Conservation (phyloP, 2,797 vertebrate species). For the Saxicola maurus region DNA sequence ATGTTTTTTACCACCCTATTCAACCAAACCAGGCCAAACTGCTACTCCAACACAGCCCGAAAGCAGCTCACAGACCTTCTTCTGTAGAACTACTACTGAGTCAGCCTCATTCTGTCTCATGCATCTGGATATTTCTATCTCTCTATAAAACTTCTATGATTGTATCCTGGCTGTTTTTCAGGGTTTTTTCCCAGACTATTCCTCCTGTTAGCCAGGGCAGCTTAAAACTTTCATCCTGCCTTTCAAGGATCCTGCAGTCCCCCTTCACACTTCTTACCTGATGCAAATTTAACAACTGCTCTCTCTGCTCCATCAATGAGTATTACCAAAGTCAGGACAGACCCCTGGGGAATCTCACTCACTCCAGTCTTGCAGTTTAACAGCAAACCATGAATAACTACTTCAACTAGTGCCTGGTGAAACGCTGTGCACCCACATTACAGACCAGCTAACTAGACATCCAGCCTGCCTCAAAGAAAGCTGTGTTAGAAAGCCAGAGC, state of each 20-base stretch:
- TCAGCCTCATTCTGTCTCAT: background rate
- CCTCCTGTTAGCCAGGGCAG: background rate
- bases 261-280: background rate
- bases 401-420: background rate
- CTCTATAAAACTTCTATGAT: background rate
- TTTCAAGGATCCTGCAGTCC: background rate
- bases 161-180: background rate
- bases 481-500: background rate
- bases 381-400: constrained; percentile 1
- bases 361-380: constrained; percentile 1
- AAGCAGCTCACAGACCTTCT: background rate
- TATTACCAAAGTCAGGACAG: constrained; percentile 14
- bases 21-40: background rate
- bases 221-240: background rate
- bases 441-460: background rate
- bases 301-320: background rate
- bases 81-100: background rate
- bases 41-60: background rate
- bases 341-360: background rate
- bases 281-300: background rate
- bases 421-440: background rate
- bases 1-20: background rate
- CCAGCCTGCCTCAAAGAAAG: background rate
- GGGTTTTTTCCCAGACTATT: background rate
- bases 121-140: background rate